These are phyloP conservation scores for Automeris io DNA, from an alignment of 2,888 invertebrate species.

Conservation along the genomic window DNA sequence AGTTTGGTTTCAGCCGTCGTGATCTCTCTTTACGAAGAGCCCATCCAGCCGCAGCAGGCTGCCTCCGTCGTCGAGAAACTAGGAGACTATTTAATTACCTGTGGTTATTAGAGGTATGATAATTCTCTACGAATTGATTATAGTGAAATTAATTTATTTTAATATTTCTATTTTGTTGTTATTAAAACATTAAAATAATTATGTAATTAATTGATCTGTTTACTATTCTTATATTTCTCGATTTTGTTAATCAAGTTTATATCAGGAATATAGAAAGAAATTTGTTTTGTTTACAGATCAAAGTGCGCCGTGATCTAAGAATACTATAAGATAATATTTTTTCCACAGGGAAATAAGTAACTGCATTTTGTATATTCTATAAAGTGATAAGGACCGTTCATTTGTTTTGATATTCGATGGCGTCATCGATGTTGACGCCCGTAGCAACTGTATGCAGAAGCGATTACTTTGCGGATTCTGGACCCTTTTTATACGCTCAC, in stretches of 20 bases:
- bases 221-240: background rate
- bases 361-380: conserved; percentile 79
- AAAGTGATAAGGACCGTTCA: conserved; percentile 76
- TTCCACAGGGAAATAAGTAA: conserved; percentile 79
- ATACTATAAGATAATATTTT: conserved; percentile 78
- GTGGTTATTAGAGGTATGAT: conserved; percentile 92
- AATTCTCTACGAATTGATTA: conserved; percentile 3
- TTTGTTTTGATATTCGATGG: conserved; percentile 76
- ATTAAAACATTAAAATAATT: background rate
- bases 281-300: conserved; percentile 64
- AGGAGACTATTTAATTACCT: conserved; percentile 97
- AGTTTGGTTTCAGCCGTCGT: conserved; percentile 87
- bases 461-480: conserved; percentile 73
- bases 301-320: conserved; percentile 76
- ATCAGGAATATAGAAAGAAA: conserved; percentile 12
- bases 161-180: too few relatives aligned
- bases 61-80: conserved; percentile 97
- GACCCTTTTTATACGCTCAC: conserved; percentile 74
- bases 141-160: too few relatives aligned
- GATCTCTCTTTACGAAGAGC: conserved; percentile 96
- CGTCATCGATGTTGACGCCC: conserved; percentile 68
- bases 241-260: background rate
- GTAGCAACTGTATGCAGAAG: conserved; percentile 59
- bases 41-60: conserved; percentile 97
- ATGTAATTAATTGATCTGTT: background rate